Conservation (phyloP, 2,113 vertebrate species). For the Montifringilla adamsi region DNA sequence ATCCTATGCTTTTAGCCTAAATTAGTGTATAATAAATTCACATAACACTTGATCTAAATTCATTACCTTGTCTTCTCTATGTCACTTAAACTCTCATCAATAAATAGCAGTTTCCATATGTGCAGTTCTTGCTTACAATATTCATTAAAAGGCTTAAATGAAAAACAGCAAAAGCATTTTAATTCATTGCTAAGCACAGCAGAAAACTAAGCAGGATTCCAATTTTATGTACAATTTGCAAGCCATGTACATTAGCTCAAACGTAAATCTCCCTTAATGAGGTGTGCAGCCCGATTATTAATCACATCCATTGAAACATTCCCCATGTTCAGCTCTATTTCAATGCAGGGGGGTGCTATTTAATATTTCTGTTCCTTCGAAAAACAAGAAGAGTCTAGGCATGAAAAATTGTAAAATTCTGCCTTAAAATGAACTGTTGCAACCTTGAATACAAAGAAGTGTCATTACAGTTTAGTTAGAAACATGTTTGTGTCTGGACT, state of each 20-base stretch:
- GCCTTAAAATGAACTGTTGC: not conserved
- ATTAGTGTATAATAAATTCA: not conserved
- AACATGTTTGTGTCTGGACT: not conserved
- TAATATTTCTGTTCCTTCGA: not conserved
- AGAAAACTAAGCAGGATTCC: slow-evolving; percentile 47
- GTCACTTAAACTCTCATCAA: not conserved
- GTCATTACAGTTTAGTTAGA: not conserved
- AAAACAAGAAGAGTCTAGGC: not conserved
- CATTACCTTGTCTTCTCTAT: not conserved
- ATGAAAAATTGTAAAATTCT: not conserved
- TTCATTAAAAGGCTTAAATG: slow-evolving; percentile 8
- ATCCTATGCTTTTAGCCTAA: not conserved
- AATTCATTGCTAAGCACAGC: slow-evolving; percentile 41
- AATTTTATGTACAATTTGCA: slow-evolving; percentile 26
- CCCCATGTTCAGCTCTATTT: not conserved
- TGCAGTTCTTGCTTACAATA: not conserved
- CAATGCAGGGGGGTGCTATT: not conserved
- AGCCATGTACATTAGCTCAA: not conserved
- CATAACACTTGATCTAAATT: not conserved
- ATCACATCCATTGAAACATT: not conserved
- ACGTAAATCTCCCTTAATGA: slow-evolving; percentile 47
- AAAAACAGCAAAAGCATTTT: not conserved
- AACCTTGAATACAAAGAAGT: not conserved
- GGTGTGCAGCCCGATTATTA: not conserved
- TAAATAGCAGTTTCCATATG: not conserved